Conservation (phyloP, 64 coral and sea anemone species). For the Catalaphyllia jardinei region DNA sequence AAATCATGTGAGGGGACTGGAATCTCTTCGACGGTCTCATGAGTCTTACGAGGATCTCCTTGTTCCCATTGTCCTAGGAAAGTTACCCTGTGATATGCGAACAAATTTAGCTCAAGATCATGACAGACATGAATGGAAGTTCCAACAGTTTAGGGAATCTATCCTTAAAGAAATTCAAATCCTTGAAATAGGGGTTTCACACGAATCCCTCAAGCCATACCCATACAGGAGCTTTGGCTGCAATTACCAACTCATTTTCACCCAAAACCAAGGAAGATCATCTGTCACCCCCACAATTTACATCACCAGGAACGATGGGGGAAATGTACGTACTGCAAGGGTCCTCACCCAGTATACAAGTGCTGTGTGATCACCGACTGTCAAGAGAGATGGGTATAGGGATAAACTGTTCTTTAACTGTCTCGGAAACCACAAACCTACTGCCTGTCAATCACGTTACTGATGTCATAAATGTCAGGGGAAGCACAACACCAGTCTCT, state of each 20-base stretch:
- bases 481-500: conserved; percentile 46
- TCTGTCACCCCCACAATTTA: background rate
- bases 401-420: background rate
- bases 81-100: conserved; percentile 44
- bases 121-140: conserved; percentile 43
- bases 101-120: conserved; percentile 60
- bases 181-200: conserved; percentile 31
- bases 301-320: background rate
- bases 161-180: conserved; percentile 52
- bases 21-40: conserved; percentile 58
- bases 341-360: background rate
- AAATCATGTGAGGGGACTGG: conserved; percentile 52
- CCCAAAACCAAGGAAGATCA: conserved; percentile 1
- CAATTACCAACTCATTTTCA: conserved; percentile 21
- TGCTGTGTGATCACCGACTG: conserved; percentile 25
- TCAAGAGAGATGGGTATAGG: background rate
- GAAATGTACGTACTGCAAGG: conserved; percentile 23
- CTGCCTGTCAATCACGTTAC: conserved; percentile 19
- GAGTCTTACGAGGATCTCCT: conserved; percentile 55
- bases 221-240: background rate
- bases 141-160: conserved; percentile 11
- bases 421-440: conserved; percentile 3
- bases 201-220: background rate
- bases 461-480: conserved; percentile 27
- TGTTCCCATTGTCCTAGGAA: conserved; percentile 58